phyloP scores from a whole-genome alignment of 64 coral and sea anemone species.

The Montipora capricornis region DNA sequence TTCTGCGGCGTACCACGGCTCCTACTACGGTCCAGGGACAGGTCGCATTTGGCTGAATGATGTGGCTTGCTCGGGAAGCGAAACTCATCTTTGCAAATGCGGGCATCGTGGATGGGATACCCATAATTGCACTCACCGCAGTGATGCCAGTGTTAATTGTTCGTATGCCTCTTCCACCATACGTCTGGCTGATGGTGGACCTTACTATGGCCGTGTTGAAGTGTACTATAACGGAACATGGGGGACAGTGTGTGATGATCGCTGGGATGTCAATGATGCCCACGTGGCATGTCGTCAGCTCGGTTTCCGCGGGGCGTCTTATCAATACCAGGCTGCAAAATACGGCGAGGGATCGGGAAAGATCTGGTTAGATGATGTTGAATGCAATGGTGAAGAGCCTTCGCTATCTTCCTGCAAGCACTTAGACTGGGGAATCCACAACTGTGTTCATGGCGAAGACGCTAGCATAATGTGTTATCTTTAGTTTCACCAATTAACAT shows the following conservation, averaged over 20 bases:
- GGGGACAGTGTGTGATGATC: too few relatives aligned
- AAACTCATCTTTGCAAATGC: not conserved
- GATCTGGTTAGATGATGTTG: not conserved
- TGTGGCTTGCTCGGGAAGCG: not conserved
- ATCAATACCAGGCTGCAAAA: not conserved
- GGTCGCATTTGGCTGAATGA: not conserved
- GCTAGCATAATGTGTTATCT: not conserved
- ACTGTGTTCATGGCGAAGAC: not conserved
- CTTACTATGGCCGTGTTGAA: constrained; percentile 2
- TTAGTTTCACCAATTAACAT: too few relatives aligned
- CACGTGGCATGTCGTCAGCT: not conserved
- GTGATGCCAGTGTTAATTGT: not conserved
- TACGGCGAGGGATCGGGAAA: not conserved
- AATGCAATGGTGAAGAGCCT: not conserved
- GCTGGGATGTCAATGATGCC: not conserved
- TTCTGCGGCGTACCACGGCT: too few relatives aligned
- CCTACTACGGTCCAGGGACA: not conserved
- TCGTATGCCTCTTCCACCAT: not conserved
- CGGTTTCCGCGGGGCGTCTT: not conserved
- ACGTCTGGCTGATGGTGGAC: not conserved
- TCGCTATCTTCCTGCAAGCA: not conserved
- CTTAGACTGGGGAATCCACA: not conserved
- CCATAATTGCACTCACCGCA: not conserved
- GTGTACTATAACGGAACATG: not conserved
- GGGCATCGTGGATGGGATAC: not conserved